phyloP scores from a whole-genome alignment of 2,797 vertebrate genomes.

The Crocodylus rhombifer region DNA sequence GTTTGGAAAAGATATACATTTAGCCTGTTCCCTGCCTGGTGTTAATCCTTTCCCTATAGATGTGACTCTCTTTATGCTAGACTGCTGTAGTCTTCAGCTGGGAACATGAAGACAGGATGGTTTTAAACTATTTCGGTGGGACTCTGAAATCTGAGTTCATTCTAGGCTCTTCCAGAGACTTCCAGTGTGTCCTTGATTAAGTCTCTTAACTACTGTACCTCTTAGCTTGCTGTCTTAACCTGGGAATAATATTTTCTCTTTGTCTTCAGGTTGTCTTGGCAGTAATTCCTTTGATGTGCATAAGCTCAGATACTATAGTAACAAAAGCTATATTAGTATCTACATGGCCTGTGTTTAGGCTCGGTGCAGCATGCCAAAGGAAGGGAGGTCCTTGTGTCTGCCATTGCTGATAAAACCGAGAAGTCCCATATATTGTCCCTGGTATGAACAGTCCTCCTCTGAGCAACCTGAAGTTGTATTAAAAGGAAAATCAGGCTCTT shows the following conservation, averaged over 20 bases:
- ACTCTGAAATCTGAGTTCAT: not conserved
- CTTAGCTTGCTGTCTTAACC: not conserved
- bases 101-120: not conserved
- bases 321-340: not conserved
- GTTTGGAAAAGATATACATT: not conserved
- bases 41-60: not conserved
- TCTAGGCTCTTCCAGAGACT: not conserved
- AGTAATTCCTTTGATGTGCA: not conserved
- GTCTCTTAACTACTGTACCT: not conserved
- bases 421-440: not conserved
- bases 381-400: not conserved
- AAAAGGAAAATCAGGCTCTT: not conserved
- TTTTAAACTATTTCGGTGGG: not conserved
- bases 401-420: not conserved
- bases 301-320: rapidly evolving
- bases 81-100: not conserved
- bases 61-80: not conserved
- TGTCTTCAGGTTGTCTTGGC: not conserved
- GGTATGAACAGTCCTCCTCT: not conserved
- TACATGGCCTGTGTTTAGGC: not conserved
- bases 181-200: not conserved
- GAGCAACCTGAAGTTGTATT: not conserved
- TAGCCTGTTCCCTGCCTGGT: not conserved
- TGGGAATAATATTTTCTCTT: rapidly evolving
- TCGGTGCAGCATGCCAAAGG: not conserved